A percentile compares a stretch with the other conserved stretches of the same genome.
Conservation (phyloP, 2,797 vertebrate species). For the Podarcis siculus region DNA sequence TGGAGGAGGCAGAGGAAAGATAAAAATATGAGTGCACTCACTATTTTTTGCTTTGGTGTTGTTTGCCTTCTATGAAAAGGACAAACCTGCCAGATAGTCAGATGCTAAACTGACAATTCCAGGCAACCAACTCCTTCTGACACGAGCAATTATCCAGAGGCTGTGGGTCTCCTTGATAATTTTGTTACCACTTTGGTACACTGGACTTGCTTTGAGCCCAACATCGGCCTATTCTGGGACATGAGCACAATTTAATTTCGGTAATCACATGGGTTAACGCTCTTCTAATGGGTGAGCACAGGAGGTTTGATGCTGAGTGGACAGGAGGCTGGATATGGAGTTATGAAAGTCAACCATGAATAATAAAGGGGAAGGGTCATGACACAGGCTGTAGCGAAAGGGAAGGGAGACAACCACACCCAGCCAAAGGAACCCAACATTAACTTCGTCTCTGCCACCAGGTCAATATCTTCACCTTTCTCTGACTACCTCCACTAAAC, state of each 20-base stretch:
- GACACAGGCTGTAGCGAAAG: too few species aligned
- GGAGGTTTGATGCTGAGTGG: not conserved
- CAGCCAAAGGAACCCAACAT: too few species aligned
- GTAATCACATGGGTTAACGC: not conserved
- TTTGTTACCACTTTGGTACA: not conserved
- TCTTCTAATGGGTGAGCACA: not conserved
- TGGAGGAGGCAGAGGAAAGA: not conserved
- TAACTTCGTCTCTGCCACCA: too few species aligned
- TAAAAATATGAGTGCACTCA: not conserved
- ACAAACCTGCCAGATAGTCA: not conserved
- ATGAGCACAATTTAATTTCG: not conserved
- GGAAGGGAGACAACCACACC: too few species aligned
- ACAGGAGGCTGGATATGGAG: not conserved
- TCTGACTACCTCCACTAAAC: too few species aligned
- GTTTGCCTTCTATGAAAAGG: too few species aligned
- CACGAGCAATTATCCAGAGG: conserved; percentile 5
- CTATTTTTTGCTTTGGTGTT: not conserved
- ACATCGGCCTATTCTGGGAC: not conserved
- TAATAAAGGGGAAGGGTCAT: not conserved
- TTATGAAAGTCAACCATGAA: not conserved
- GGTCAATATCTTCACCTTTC: too few species aligned
- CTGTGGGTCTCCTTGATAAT: not conserved
- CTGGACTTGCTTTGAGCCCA: not conserved
- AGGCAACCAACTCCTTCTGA: not conserved
- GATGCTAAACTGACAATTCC: not conserved